Evolutionary conservation across 2,888 invertebrate genomes (phyloP).

Genomic region (Drosophila emarginata): DNA sequence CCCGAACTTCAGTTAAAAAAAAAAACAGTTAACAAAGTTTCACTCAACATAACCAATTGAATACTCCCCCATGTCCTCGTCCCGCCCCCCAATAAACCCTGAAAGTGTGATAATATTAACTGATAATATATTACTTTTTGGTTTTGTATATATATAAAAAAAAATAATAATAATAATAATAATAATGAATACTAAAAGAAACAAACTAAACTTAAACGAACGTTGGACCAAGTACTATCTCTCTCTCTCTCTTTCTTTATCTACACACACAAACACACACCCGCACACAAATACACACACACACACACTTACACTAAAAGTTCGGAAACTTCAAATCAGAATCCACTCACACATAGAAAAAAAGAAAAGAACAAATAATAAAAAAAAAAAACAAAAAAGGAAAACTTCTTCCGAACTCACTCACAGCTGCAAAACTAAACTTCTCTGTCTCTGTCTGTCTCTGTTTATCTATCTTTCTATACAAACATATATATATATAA

Average conservation of each 20-base stretch:
- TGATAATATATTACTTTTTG: conserved; percentile 79
- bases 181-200: conserved; percentile 6
- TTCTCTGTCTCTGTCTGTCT: conserved; percentile 39
- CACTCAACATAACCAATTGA: background rate
- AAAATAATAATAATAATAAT: conserved; percentile 13
- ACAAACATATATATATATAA: conserved; percentile 14
- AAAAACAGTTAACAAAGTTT: background rate
- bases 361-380: conserved; percentile 31
- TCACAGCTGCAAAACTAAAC: conserved; percentile 39
- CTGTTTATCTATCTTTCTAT: conserved; percentile 44
- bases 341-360: conserved; percentile 10
- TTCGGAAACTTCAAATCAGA: conserved; percentile 23
- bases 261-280: conserved; percentile 34
- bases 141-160: conserved; percentile 68
- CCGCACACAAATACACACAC: conserved; percentile 33
- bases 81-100: conserved; percentile 14
- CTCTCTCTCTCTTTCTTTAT: conserved; percentile 35
- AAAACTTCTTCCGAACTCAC: conserved; percentile 45
- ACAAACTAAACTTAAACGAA: conserved; percentile 5
- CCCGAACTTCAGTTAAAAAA: conserved; percentile 12
- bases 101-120: conserved; percentile 40
- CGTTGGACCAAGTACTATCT: conserved; percentile 29
- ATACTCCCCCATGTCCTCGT: conserved; percentile 1
- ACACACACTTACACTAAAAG: conserved; percentile 24
- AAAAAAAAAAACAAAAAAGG: background rate